Evolutionary conservation across 2,797 vertebrate genomes (phyloP).

Genomic region (Poeciliopsis infans): DNA sequence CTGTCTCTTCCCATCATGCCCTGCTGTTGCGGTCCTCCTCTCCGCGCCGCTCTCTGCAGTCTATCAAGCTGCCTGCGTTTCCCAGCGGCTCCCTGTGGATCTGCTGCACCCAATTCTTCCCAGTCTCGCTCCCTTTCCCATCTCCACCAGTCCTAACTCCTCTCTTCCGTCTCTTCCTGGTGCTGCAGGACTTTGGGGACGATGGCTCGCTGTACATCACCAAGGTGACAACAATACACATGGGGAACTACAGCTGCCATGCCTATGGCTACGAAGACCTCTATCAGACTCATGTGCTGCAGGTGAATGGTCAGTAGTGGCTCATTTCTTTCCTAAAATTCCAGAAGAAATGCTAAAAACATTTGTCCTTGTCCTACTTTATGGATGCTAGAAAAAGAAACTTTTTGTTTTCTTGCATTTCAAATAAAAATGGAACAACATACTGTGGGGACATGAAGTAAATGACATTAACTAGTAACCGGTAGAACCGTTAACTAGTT

Average conservation of each 20-base stretch:
- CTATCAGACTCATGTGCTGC: conserved; percentile 96
- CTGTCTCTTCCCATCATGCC: conserved; percentile 67
- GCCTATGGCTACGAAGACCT: conserved; percentile 95
- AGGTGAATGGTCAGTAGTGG: conserved; percentile 99
- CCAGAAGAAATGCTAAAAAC: not conserved
- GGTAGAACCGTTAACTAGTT: no score
- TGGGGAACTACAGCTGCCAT: conserved; percentile 98
- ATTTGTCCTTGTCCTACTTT: conserved; percentile 5
- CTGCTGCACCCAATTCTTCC: conserved; percentile 41
- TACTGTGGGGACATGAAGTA: no score
- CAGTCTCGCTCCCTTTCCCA: conserved; percentile 14
- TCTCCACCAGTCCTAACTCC: conserved; percentile 12
- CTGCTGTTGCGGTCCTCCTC: conserved; percentile 56
- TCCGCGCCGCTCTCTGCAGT: conserved; percentile 32
- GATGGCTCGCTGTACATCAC: conserved; percentile 96
- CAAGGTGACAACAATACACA: conserved; percentile 97
- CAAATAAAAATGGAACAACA: not conserved
- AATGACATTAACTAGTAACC: no score
- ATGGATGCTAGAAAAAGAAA: not conserved
- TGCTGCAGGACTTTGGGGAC: conserved; percentile 93
- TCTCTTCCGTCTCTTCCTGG: conserved; percentile 35
- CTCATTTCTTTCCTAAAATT: conserved; percentile 67
- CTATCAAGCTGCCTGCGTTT: conserved; percentile 51
- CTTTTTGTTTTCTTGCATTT: not conserved
- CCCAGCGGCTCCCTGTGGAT: conserved; percentile 53